Evolutionary conservation across 2,113 vertebrate genomes (phyloP).

Genomic region (Serilophus lunatus): DNA sequence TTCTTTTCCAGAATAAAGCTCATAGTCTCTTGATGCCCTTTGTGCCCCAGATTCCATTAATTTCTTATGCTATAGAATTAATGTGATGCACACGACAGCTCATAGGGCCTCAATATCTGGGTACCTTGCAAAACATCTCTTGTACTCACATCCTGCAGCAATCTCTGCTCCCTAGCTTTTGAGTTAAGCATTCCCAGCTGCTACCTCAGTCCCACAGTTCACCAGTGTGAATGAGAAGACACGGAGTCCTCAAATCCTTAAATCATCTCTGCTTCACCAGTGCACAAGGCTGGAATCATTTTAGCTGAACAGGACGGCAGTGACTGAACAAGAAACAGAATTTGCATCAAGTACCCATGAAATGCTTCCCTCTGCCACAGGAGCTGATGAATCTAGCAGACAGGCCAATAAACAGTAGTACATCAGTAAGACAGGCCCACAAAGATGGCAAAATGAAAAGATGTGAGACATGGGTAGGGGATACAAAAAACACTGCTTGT

Average conservation of each 20-base stretch:
- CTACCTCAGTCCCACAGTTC: background rate
- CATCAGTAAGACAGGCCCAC: background rate
- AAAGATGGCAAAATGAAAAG: background rate
- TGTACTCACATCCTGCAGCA: background rate
- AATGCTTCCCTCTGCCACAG: background rate
- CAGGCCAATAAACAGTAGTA: background rate
- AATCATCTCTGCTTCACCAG: background rate
- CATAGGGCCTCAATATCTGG: background rate
- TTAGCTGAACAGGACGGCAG: background rate
- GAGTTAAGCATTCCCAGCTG: background rate
- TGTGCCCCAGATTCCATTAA: background rate
- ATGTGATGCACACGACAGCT: background rate
- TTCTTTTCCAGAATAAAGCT: background rate
- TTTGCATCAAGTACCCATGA: background rate
- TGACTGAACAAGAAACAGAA: background rate
- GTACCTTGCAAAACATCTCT: background rate
- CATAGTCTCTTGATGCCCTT: background rate
- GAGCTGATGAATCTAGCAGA: background rate
- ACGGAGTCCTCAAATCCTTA: background rate
- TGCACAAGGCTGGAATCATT: background rate
- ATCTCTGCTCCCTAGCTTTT: background rate
- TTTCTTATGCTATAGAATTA: background rate
- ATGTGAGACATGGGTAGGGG: background rate
- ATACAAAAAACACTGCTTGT: background rate
- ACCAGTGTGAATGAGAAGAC: background rate